Base-by-base conservation (phyloP, 2,888 invertebrate species). In the Panopea generosa region DNA sequence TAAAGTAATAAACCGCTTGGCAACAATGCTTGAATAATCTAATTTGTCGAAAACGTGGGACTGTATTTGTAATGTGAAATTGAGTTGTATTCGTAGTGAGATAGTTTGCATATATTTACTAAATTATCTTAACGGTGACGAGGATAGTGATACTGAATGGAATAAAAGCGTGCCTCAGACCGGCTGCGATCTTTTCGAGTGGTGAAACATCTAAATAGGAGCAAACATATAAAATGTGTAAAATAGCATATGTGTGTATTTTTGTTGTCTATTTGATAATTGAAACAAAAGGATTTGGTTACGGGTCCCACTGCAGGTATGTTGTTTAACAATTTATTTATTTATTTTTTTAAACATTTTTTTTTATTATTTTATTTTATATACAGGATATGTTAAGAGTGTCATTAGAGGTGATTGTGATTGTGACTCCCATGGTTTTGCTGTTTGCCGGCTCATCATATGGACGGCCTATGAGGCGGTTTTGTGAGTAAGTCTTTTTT, bases 401-500 rank as follows among this genome's bases (percentile, higher is more conserved):
- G 1, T 65, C 67, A 7, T 45, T 71, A 33, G 77, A 77, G 14
- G 71, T 59, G 63, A 60, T 72, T 26, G 49, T 71, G 20, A 47
- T 77, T 20, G 55, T 77, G 16, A 50, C 67, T n/a, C 71, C 71
- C 24, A 52, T 77, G 57, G 53, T 76, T 29, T 50, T 76, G 47
- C 40, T 76, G 50, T 50, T 70, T 29, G 53, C 69, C 18, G 61
- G 63, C 40, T 57, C 63, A 22, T 67, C 56, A 20, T 72, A 59
- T 33, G 65, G 67, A 7, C 27, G 49, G 22, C 69, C 68, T 33
- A 61, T 67, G 53, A 61, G 67, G 26, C 61, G 74, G 59, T 70
- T 70, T 70, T 70, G 70, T 63, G 70, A 70, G 70, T 70, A 70
- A 70, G 70, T 70, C 49, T n/a, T 29, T n/a, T n/a, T n/a, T n/a